These are phyloP conservation scores for Eumacrocentrus americanus DNA, from an alignment of 2,888 invertebrate species.

Conservation along the genomic window DNA sequence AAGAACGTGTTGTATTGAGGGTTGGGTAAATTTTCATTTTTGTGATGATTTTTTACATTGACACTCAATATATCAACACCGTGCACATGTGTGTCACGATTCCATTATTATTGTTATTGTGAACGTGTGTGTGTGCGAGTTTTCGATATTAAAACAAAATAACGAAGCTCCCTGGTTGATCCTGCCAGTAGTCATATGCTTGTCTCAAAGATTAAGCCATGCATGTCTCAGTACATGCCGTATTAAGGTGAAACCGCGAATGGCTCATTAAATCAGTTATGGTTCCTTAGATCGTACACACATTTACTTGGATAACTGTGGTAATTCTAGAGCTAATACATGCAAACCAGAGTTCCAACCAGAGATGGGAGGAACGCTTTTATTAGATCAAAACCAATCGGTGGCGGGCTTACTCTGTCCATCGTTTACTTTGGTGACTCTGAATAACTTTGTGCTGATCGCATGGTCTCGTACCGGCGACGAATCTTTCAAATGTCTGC, in stretches of 20 bases:
- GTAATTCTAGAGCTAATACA: constrained; percentile 74
- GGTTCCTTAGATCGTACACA: constrained; percentile 55
- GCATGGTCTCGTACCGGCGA: constrained; percentile 62
- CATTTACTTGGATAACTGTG: constrained; percentile 67
- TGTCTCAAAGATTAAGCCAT: constrained; percentile 74
- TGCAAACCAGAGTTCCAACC: constrained; percentile 64
- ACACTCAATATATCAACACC: too few relatives aligned
- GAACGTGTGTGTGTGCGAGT: too few relatives aligned
- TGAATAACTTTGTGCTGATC: constrained; percentile 47
- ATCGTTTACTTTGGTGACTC: constrained; percentile 14
- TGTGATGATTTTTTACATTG: too few relatives aligned
- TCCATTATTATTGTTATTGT: too few relatives aligned
- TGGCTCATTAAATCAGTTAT: constrained; percentile 70
- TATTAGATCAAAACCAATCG: constrained; percentile 18
- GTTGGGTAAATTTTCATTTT: too few relatives aligned
- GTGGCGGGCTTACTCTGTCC: constrained; percentile 11
- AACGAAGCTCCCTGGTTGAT: constrained; percentile 38
- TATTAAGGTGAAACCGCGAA: constrained; percentile 62
- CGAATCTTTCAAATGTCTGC: constrained; percentile 72
- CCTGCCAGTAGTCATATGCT: constrained; percentile 59
- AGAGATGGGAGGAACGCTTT: constrained; percentile 53
- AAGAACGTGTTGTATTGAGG: too few relatives aligned
- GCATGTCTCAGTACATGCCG: constrained; percentile 70
- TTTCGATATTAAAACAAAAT: too few relatives aligned
- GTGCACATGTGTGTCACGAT: too few relatives aligned